Conservation (phyloP, 2,888 invertebrate genomes). For the Cryptus viduatorius region DNA sequence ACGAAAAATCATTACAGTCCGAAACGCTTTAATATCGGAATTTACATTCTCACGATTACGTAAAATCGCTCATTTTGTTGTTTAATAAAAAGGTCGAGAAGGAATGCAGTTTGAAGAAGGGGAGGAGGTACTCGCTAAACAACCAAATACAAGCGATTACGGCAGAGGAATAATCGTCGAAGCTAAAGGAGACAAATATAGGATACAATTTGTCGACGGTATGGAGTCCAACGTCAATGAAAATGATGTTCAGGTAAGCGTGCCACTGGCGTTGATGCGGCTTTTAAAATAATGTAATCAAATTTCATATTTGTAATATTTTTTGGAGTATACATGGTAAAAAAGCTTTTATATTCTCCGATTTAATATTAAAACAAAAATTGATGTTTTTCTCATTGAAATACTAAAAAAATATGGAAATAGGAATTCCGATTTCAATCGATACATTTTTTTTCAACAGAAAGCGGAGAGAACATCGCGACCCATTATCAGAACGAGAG, state of each 20-base stretch:
- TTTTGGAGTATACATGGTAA: not conserved
- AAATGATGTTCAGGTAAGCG: constrained; percentile 76
- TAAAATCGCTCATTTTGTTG: constrained; percentile 9
- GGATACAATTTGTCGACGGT: constrained; percentile 78
- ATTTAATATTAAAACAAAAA: too few relatives aligned
- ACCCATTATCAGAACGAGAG: constrained; percentile 73
- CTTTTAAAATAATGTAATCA: not conserved
- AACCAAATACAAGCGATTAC: constrained; percentile 76
- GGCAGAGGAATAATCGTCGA: constrained; percentile 76
- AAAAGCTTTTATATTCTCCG: too few relatives aligned
- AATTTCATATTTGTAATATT: not conserved
- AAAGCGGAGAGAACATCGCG: constrained; percentile 78
- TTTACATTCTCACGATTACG: constrained; percentile 2
- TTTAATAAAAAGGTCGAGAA: constrained; percentile 17
- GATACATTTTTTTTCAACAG: constrained; percentile 24
- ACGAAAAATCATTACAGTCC: not conserved
- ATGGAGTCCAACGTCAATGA: constrained; percentile 75
- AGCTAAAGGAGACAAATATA: constrained; percentile 75
- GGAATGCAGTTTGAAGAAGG: constrained; percentile 78
- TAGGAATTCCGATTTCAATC: not conserved
- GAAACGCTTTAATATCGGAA: not conserved
- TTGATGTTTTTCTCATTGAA: too few relatives aligned
- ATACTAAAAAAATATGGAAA: not conserved
- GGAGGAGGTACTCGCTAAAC: constrained; percentile 79
- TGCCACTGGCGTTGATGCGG: not conserved